phyloP scores from a whole-genome alignment of 30 jellyfish, hydroid and myxozoan genomes.

The Aurelia aurita complex sp. Pacific region DNA sequence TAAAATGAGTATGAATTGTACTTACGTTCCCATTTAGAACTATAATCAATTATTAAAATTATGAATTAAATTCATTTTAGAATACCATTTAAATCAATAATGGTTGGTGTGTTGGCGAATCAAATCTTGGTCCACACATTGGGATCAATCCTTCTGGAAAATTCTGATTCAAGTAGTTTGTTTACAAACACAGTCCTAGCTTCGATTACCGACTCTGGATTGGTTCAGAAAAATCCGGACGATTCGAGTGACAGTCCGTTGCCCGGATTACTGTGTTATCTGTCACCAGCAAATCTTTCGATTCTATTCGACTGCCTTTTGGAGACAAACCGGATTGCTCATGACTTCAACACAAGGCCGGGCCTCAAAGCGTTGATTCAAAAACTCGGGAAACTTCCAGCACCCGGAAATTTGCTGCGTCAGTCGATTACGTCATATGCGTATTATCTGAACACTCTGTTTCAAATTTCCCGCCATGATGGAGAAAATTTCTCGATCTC shows the following conservation, averaged over 20 bases:
- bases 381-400: constrained; percentile 83
- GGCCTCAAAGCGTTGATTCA: constrained; percentile 91
- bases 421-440: constrained; percentile 96
- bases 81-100: constrained; percentile 84
- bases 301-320: constrained; percentile 88
- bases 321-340: constrained; percentile 89
- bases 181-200: constrained; percentile 76
- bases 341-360: constrained; percentile 92
- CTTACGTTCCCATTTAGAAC: no score
- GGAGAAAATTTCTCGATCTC: constrained; percentile 96
- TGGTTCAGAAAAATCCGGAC: constrained; percentile 87
- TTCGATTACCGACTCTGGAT: constrained; percentile 91
- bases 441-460: constrained; percentile 87
- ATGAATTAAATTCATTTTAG: constrained; percentile 36
- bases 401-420: constrained; percentile 92
- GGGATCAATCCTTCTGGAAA: constrained; percentile 93
- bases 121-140: constrained; percentile 92
- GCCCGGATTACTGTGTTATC: constrained; percentile 93
- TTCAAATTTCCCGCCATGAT: constrained; percentile 95
- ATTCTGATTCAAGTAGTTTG: constrained; percentile 84
- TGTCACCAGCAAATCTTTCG: constrained; percentile 92
- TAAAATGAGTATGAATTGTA: no score
- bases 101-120: constrained; percentile 91
- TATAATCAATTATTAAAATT: background rate
- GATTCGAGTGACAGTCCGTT: constrained; percentile 82